phyloP scores from a whole-genome alignment of 2,888 invertebrate species.

The Monochamus alternatus region DNA sequence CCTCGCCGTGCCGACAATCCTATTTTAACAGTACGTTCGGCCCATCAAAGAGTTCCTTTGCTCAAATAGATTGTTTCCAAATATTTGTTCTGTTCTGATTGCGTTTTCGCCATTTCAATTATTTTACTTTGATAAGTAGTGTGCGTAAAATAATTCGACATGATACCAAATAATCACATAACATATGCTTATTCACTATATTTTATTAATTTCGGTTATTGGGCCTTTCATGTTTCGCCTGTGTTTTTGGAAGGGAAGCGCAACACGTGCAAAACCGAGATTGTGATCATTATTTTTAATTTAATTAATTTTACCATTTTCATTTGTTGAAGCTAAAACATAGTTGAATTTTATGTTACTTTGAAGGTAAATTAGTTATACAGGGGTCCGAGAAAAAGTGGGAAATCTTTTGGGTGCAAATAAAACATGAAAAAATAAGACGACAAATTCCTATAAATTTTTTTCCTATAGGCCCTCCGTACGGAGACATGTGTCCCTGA shows the following conservation, averaged over 20 bases:
- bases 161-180: slow-evolving; percentile 32
- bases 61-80: slow-evolving; percentile 47
- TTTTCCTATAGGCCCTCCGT: too few relatives aligned
- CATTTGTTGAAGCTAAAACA: too few relatives aligned
- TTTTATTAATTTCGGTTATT: slow-evolving; percentile 24
- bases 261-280: too few relatives aligned
- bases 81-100: slow-evolving; percentile 43
- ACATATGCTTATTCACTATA: slow-evolving; percentile 29
- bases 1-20: slow-evolving; percentile 37
- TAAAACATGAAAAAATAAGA: too few relatives aligned
- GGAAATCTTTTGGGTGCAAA: too few relatives aligned
- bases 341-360: too few relatives aligned
- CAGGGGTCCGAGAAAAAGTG: too few relatives aligned
- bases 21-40: slow-evolving; percentile 27
- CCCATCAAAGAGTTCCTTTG: slow-evolving; percentile 49
- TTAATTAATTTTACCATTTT: too few relatives aligned
- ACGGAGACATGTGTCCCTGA: too few relatives aligned
- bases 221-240: background rate
- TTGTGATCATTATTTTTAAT: too few relatives aligned
- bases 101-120: slow-evolving; percentile 29
- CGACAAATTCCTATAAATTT: too few relatives aligned
- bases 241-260: background rate
- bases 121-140: slow-evolving; percentile 39
- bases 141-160: slow-evolving; percentile 24
- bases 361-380: too few relatives aligned